Evolutionary conservation across 1,140 invertebrate species (phyloP).

Genomic region (Drosophila nigromelanica): DNA sequence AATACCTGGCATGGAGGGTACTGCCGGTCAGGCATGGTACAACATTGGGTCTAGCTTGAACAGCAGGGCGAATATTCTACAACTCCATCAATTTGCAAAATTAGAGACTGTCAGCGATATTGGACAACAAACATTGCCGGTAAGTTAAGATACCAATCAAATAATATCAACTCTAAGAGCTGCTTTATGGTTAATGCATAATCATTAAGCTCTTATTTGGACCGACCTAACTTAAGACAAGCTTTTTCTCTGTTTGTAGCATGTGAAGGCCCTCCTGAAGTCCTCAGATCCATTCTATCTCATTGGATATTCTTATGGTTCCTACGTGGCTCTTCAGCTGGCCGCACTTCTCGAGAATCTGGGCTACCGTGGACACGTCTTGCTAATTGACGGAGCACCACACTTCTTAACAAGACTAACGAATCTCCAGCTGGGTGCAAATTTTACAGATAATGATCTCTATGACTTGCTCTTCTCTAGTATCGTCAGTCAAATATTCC

Average conservation of each 20-base stretch:
- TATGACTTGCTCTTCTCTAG: conserved; percentile 85
- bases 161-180: not conserved
- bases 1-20: conserved; percentile 93
- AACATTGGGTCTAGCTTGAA: conserved; percentile 56
- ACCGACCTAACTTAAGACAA: not conserved
- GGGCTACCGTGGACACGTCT: conserved; percentile 85
- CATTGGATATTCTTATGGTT: conserved; percentile 88
- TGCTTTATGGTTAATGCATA: too few relatives aligned
- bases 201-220: too few relatives aligned
- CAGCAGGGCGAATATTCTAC: conserved; percentile 57
- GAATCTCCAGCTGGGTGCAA: conserved; percentile 71
- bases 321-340: conserved; percentile 86
- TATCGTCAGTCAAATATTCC: conserved; percentile 85
- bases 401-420: conserved; percentile 85
- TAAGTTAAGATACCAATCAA: conserved; percentile 28
- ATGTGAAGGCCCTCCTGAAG: conserved; percentile 87
- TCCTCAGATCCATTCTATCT: conserved; percentile 85
- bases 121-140: conserved; percentile 56
- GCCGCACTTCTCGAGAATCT: conserved; percentile 85
- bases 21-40: conserved; percentile 84
- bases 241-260: conserved; percentile 19
- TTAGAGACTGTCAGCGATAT: conserved; percentile 63
- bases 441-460: conserved; percentile 84
- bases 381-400: conserved; percentile 86
- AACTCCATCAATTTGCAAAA: conserved; percentile 60